These are phyloP conservation scores for Mellilla xanthometata DNA, from an alignment of 2,888 invertebrate species.

Conservation along the genomic window DNA sequence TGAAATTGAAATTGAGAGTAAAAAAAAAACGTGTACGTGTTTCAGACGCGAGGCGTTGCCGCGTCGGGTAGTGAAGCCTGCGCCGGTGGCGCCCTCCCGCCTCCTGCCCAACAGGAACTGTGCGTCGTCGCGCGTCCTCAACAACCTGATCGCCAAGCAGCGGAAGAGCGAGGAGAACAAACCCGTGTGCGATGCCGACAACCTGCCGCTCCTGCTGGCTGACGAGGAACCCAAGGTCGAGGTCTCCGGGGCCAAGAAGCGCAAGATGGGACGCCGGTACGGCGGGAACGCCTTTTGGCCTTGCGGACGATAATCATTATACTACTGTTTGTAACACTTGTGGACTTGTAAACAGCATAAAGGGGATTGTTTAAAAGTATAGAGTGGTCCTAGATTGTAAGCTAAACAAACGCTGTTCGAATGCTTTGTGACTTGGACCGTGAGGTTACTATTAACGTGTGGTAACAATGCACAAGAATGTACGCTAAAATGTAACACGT, in stretches of 20 bases:
- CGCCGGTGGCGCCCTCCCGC: conserved; percentile 29
- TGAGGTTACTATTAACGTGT: no score
- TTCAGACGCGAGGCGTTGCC: conserved; percentile 16
- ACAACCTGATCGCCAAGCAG: conserved; percentile 56
- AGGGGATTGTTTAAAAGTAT: no score
- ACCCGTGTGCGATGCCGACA: conserved; percentile 44
- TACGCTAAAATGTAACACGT: no score
- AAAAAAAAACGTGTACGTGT: no score
- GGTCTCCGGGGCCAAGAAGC: conserved; percentile 68
- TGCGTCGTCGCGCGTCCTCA: conserved; percentile 56
- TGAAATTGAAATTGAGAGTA: no score
- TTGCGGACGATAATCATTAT: conserved; percentile 61
- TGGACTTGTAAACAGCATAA: no score
- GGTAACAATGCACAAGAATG: no score
- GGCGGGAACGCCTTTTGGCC: conserved; percentile 75
- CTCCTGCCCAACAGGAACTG: conserved; percentile 53
- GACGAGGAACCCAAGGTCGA: conserved; percentile 39
- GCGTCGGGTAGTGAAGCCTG: conserved; percentile 20
- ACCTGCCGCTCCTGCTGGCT: conserved; percentile 40
- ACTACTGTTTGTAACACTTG: no score
- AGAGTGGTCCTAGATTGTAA: no score
- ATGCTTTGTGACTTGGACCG: no score
- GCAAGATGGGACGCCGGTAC: conserved; percentile 67
- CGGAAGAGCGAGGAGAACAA: conserved; percentile 35
- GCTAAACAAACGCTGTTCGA: no score